Evolutionary conservation across 2,113 vertebrate genomes (phyloP), one percentile per base, ranked within the genome.

Genomic region (Eurystomus gularis): DNA sequence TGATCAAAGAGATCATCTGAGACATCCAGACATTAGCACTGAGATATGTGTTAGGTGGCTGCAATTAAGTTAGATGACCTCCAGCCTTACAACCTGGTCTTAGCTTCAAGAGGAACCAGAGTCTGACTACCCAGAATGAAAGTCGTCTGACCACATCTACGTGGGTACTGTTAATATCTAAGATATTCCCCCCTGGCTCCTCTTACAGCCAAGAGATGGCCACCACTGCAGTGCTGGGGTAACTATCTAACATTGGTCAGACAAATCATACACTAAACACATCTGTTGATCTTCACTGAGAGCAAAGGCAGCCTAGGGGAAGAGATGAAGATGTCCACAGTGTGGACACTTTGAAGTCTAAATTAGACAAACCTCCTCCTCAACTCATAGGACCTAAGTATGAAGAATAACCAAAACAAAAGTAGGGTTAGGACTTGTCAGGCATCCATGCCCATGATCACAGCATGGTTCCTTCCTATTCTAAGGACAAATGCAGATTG

Each of bases 1-100:
- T 75, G 46, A 31, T 37, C 42, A 70, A 81, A 75, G 37, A 61
- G 23, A 49, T 44, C 55, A 75, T 20, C 55, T 58, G 65, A 51
- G 51, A 35, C 3, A 2, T 11, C 16, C 40, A 66, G 68, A 17
- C 29, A 23, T 28, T 7, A 40, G 25, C 1, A 0, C 11, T 2
- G 1, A 52, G 55, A 40, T 12, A n/a, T n/a, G n/a, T n/a, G n/a
- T n/a, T n/a, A n/a, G n/a, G n/a, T n/a, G n/a, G n/a, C n/a, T n/a
- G n/a, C n/a, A n/a, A n/a, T n/a, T n/a, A n/a, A 48, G 39, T 42
- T 18, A 55, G n/a, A 65, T 29, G 18, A 60, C 8, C 71, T 82
- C 26, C 66, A 75, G 61, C 55, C 42, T 69, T 26, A 44, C 48
- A 37, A 68, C 31, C 14, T 57, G 8, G 10, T 57, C 72, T 83